Conservation (phyloP, 2,888 invertebrate genomes). For the Endotricha flammealis region DNA sequence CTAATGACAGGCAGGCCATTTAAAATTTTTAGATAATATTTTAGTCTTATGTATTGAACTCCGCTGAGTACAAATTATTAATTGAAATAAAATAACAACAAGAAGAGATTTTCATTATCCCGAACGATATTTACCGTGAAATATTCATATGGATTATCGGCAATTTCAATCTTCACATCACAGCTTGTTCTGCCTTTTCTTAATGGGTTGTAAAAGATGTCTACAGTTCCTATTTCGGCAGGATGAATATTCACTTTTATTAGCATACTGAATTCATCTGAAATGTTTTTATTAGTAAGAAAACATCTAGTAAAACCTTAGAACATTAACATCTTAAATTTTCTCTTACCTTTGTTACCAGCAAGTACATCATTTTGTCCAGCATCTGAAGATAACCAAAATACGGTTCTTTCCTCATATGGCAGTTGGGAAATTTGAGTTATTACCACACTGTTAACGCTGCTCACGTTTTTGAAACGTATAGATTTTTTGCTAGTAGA, state of each 20-base stretch:
- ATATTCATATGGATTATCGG: slow-evolving; percentile 62
- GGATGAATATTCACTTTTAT: slow-evolving; percentile 43
- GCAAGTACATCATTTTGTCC: slow-evolving; percentile 30
- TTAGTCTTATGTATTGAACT: too few relatives aligned
- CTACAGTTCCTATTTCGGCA: slow-evolving; percentile 37
- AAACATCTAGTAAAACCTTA: too few relatives aligned
- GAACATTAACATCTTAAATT: slow-evolving; percentile 45
- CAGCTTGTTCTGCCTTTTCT: slow-evolving; percentile 52
- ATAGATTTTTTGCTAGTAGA: slow-evolving; percentile 48
- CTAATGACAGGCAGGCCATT: too few relatives aligned
- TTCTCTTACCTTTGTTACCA: slow-evolving; percentile 38
- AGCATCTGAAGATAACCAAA: slow-evolving; percentile 44
- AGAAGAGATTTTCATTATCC: too few relatives aligned
- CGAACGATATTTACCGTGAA: slow-evolving; percentile 47
- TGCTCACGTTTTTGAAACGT: slow-evolving; percentile 52
- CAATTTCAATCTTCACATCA: slow-evolving; percentile 50
- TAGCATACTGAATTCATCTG: slow-evolving; percentile 37
- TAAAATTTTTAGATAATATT: too few relatives aligned
- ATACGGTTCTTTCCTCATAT: slow-evolving; percentile 46
- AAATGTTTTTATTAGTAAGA: too few relatives aligned
- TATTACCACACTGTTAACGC: slow-evolving; percentile 43
- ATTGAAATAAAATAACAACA: too few relatives aligned
- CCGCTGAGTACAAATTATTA: too few relatives aligned
- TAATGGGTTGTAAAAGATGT: slow-evolving; percentile 53
- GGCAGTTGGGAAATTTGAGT: slow-evolving; percentile 36